Evolutionary conservation across 2,797 vertebrate genomes (phyloP), one percentile per base, ranked within the genome.

Genomic region (Pseudochaenichthys georgianus): DNA sequence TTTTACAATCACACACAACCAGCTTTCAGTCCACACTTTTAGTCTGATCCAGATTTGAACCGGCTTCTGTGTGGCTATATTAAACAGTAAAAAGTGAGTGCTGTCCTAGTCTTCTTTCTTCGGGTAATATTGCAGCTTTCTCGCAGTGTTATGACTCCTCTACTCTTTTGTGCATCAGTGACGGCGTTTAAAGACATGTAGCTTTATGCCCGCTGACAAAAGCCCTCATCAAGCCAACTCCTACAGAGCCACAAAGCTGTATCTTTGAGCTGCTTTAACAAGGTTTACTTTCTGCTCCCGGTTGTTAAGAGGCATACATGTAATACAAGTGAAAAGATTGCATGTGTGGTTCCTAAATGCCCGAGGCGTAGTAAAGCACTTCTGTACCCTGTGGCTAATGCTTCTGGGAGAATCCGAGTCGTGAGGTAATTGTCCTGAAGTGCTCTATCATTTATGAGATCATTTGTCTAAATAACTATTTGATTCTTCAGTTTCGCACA

Each of bases 361-460:
- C 52, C 31, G 10, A 13, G 4, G 6, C 43, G n/a, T 19, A 16
- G 12, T 21, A 10, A 61, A 55, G 38, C 16, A 0, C 21, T 42
- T 64, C n/a, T 58, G 46, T 48, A 38, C 41, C 63, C 21, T 58
- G 28, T 57, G 15, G 47, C 53, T 62, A 47, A 58, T 65, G 13
- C 38, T 68, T 45, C 12, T 6, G 28, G 46, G n/a, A 48, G 8
- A 50, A 77, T 38, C 45, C 51, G 21, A 31, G 17, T 5, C 28
- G 4, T 5, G 28, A 5, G 9, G 34, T 38, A 38, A 38, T 38
- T 38, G 9, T 38, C 7, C 8, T 38, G 34, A 38, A 38, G 34
- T 38, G 34, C 34, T 38, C 8, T 9, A 38, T 38, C 34, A 57
- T 63, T 17, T 31, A 16, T n/a, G 5, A 13, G 3, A 61, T 0